Conservation (phyloP, 64 coral and sea anemone genomes). For the Montipora foliosa region DNA sequence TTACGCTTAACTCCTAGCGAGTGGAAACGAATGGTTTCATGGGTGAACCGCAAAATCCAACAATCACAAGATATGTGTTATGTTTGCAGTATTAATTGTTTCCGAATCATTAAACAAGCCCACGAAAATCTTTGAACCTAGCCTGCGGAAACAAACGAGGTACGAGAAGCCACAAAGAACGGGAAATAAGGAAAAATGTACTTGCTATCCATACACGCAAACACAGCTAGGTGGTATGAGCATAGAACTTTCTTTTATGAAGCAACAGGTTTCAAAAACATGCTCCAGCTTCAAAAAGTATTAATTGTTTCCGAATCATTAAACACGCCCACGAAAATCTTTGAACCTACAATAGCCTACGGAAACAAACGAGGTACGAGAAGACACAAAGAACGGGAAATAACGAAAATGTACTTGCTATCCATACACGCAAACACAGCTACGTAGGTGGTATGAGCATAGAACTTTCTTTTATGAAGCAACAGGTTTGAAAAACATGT, state of each 20-base stretch:
- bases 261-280: background rate
- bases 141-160: too few species aligned
- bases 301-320: background rate
- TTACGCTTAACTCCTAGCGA: too few species aligned
- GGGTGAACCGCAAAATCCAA: too few species aligned
- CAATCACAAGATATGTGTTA: too few species aligned
- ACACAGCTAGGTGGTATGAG: background rate
- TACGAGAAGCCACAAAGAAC: too few species aligned
- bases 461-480: background rate
- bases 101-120: too few species aligned
- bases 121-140: background rate
- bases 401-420: background rate
- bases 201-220: background rate
- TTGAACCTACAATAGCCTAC: background rate
- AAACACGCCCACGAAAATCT: background rate
- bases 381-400: too few species aligned
- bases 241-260: background rate
- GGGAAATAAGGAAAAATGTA: too few species aligned
- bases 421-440: background rate
- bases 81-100: too few species aligned
- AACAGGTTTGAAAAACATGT: background rate
- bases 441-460: background rate
- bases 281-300: background rate
- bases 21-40: too few species aligned
- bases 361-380: too few species aligned